Evolutionary conservation across 2,797 vertebrate species (phyloP).

Genomic region (Coendou prehensilis): DNA sequence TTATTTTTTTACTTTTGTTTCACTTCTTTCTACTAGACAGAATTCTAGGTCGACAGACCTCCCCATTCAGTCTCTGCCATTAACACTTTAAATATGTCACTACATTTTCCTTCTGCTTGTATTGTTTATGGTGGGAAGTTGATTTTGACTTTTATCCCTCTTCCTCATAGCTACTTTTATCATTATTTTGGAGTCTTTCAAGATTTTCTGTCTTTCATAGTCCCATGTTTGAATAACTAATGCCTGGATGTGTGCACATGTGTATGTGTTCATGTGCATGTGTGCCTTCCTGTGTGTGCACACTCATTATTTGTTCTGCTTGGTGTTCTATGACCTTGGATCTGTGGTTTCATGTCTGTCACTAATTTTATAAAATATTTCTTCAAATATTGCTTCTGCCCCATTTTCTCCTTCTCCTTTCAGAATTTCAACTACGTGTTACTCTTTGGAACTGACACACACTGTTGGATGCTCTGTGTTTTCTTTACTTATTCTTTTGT

Average conservation of each 20-base stretch:
- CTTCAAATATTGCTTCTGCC: not conserved
- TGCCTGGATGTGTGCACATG: too few relatives aligned
- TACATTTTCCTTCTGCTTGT: not conserved
- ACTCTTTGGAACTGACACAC: not conserved
- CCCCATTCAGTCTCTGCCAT: not conserved
- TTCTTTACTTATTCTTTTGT: not conserved
- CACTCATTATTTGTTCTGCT: not conserved
- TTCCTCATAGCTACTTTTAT: not conserved
- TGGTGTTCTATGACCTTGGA: not conserved
- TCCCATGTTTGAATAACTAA: not conserved
- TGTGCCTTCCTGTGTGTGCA: not conserved
- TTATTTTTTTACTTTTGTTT: not conserved
- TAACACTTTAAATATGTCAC: not conserved
- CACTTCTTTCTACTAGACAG: not conserved
- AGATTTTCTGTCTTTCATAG: not conserved
- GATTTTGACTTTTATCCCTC: not conserved
- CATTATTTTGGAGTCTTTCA: not conserved
- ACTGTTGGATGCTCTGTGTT: not conserved
- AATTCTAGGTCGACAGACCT: not conserved
- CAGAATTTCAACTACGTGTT: not conserved
- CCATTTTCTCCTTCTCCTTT: not conserved
- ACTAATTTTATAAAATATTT: slow-evolving; percentile 60
- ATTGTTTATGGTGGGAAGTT: not conserved
- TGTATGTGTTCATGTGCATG: not conserved
- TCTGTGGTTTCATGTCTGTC: not conserved